A percentile compares a stretch with the other conserved stretches of the same genome.
phyloP scores from a whole-genome alignment of 1,140 invertebrate genomes.

The Drosophila sulfurigaster region DNA sequence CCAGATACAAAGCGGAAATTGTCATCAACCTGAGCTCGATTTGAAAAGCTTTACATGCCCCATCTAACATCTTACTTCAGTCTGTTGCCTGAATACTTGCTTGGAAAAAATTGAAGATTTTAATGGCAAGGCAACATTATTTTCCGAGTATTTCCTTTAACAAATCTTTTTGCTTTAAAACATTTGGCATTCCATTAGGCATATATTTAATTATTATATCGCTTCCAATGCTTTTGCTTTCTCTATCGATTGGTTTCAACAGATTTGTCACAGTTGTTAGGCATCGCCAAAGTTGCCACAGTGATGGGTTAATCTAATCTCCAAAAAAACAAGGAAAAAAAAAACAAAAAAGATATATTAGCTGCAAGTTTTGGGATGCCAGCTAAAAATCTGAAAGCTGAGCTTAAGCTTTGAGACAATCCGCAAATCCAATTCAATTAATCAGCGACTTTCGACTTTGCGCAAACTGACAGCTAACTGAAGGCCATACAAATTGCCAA shows the following conservation, averaged over 20 bases:
- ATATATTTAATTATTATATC: no score
- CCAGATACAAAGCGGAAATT: conserved; percentile 6
- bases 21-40: conserved; percentile 8
- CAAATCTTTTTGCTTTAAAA: no score
- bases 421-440: conserved; percentile 71
- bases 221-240: no score
- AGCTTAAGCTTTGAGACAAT: conserved; percentile 21
- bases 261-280: neutral
- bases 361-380: neutral
- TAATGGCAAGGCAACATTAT: no score
- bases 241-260: no score
- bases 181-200: no score
- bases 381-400: conserved; percentile 3
- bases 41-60: conserved; percentile 5
- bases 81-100: no score
- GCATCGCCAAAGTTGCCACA: neutral
- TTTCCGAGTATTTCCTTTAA: no score
- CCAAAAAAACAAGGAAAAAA: no score
- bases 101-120: no score
- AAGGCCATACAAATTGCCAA: conserved; percentile 38
- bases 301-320: conserved; percentile 22
- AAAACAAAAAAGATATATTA: neutral
- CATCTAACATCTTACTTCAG: neutral
- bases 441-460: conserved; percentile 58
- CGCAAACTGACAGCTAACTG: conserved; percentile 28